phyloP scores from a whole-genome alignment of 2,113 vertebrate genomes.

The Rhadina sibilatrix region DNA sequence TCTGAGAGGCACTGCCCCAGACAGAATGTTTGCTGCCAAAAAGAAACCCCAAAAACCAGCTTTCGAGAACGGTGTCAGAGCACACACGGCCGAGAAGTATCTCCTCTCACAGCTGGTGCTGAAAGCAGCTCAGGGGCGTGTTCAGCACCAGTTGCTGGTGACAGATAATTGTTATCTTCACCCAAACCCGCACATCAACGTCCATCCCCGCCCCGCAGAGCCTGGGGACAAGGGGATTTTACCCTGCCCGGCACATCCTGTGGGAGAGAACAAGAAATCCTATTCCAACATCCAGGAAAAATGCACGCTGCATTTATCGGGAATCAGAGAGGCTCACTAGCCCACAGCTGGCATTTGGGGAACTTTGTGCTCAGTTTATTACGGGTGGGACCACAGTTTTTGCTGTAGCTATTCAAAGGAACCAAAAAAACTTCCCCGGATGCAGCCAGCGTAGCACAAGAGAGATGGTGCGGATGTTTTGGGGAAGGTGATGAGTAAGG shows the following conservation, averaged over 20 bases:
- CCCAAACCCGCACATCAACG: accelerated
- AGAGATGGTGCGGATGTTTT: background rate
- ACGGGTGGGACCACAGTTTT: background rate
- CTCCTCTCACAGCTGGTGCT: background rate
- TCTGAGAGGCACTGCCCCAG: background rate
- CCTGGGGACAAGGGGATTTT: background rate
- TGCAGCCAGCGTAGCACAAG: accelerated
- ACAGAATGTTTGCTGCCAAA: accelerated
- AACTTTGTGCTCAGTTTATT: background rate
- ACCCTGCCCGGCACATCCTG: background rate
- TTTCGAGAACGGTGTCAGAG: accelerated
- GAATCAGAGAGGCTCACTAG: background rate
- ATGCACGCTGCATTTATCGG: accelerated
- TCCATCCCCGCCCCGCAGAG: background rate
- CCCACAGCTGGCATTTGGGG: background rate
- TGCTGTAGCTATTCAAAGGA: accelerated
- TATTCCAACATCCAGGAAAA: accelerated
- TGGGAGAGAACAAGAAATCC: accelerated
- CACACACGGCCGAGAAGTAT: background rate
- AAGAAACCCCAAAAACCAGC: accelerated
- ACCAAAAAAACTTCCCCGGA: accelerated
- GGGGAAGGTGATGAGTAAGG: background rate
- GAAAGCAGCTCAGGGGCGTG: background rate
- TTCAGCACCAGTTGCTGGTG: background rate
- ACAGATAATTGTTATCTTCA: background rate